Percentiles rank a stretch among this genome's conserved stretches.
Evolutionary conservation across 2,113 vertebrate species (phyloP).

Genomic region (Xiphophorus couchianus): DNA sequence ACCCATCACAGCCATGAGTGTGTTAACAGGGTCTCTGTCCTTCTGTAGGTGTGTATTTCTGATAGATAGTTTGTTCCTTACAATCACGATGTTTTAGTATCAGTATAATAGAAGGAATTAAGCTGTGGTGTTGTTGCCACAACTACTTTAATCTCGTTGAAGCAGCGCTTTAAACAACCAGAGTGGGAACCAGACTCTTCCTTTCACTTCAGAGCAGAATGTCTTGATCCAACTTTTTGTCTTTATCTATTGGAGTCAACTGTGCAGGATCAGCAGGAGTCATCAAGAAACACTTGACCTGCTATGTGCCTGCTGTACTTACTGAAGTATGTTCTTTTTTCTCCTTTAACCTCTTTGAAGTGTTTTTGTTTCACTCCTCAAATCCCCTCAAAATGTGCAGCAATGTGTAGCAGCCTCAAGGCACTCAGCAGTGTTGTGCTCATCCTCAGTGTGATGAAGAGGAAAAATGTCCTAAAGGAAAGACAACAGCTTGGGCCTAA

Average conservation of each 20-base stretch:
- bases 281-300: constrained; percentile 9
- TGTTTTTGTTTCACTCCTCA: background rate
- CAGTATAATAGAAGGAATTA: background rate
- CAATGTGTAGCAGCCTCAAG: too few species aligned
- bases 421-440: too few species aligned
- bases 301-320: background rate
- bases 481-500: background rate
- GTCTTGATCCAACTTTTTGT: constrained; percentile 7
- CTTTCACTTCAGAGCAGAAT: constrained; percentile 22
- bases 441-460: background rate
- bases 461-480: background rate
- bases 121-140: background rate
- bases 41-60: background rate
- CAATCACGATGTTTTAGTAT: background rate
- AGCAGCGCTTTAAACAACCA: background rate
- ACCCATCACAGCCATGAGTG: too few species aligned
- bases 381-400: too few species aligned
- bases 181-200: background rate
- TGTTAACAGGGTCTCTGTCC: too few species aligned
- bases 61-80: background rate
- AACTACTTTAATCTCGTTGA: background rate
- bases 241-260: background rate
- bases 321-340: background rate
- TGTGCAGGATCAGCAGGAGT: constrained; percentile 4
- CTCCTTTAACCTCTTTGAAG: background rate